Evolutionary conservation across 2,888 invertebrate genomes (phyloP), one percentile per base, ranked within the genome.

Genomic region (Galeopsomyia nigrocyanea): DNA sequence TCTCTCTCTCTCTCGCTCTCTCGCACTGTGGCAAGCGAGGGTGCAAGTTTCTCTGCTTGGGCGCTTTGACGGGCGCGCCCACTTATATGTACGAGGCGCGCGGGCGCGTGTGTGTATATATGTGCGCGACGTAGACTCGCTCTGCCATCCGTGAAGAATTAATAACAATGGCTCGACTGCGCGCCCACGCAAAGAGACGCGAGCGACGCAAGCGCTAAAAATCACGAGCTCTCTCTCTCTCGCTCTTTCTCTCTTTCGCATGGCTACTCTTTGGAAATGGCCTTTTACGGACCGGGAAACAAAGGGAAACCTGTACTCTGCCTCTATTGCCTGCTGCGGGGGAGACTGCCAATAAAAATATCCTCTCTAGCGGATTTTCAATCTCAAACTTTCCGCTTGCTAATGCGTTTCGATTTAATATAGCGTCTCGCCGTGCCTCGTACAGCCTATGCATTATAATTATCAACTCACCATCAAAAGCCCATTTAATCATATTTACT

Each of bases 51-150:
- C 31, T 31, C 31, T 31, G 31, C 31, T 31, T 31, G n/a, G 13
- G 53, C 61, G 69, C 71, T 79, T 78, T 78, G 79, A 82, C 82
- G 81, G 79, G 82, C 82, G 81, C 80, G 81, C 82, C 81, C 81
- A 74, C 71, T 82, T 80, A 81, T 76, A 75, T 77, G 39, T 50
- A 53, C 31, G 50, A 5, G 49, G 50, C 61, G 61, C 51, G 65
- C 70, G 71, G 73, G 58, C 56, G 67, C 74, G 74, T 39, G 7
- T 39, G 1, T 3, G 39, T 39, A 7, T 13, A 39, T 10, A 7
- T 39, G 39, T 39, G 39, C 39, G 7, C 39, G 7, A 39, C 39
- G 39, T 7, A 39, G 39, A 39, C 39, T 39, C 13, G 39, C 39
- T 39, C 13, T 39, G 39, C 39, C 39, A 39, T 72, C 78, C 81